Base-by-base conservation (phyloP, 2,888 invertebrate genomes). In the Biston betularia region DNA sequence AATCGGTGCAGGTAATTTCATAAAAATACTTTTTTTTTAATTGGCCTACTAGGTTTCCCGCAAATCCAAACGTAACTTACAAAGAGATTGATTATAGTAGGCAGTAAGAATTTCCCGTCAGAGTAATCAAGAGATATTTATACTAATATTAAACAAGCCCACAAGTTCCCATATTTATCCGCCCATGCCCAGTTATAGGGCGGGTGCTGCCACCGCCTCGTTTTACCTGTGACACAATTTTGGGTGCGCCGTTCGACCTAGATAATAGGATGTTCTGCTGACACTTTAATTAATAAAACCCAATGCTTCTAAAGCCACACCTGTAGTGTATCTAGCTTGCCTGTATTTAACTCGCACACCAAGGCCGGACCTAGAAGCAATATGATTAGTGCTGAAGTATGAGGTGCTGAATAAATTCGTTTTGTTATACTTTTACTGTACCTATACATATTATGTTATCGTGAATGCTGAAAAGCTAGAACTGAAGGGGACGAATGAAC, bases 231-330 rank as follows among this genome's bases (percentile, higher is more conserved):
- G 70, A 66, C 72, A 72, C 60, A 71, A 61, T 70, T 70, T 57
- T 68, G 80, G 89, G 89, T 79, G 89, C 80, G 88, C 79, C 81
- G 87, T 87, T 88, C 89, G 87, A 88, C 89, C 89, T 84, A 84
- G 78, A 85, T 86, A 84, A 72, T 70, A 75, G 72, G 81, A 79
- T 86, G 81, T 76, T 71, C 75, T 76, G 42, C 75, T 75, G 77
- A 81, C 80, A 79, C 74, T 82, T 81, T 79, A 81, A 83, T 84
- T 87, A 82, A 82, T 81, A 81, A 76, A 75, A 72, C 73, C 71
- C 59, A 71, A 68, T 70, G 70, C 72, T 67, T 52, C 60, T 72
- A 69, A 33, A 65, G 69, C 77, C 81, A 46, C 78, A 74, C 83
- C 81, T 76, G 34, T 34, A 58, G 33, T 63, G 48, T 46, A 63